A percentile compares a stretch with the other conserved stretches of the same genome.
Evolutionary conservation across 2,797 vertebrate genomes (phyloP).

Genomic region (Alfaro cultratus): DNA sequence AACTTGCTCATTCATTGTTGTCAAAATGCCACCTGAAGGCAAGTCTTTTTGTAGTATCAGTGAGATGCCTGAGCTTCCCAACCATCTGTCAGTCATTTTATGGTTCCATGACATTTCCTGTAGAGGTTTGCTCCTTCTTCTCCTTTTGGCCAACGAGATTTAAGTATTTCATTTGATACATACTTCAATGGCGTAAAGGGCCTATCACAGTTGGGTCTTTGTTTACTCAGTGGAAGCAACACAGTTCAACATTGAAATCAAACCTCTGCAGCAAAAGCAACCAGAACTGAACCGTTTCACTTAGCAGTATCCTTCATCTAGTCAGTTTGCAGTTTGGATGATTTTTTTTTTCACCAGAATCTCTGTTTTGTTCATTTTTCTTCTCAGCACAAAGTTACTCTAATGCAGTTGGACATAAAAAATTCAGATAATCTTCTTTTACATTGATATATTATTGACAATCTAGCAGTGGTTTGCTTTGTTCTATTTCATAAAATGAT

Average conservation of each 20-base stretch:
- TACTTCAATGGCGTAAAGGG: neutral
- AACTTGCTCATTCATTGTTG: constrained; percentile 28
- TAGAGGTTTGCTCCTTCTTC: constrained; percentile 21
- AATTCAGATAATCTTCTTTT: neutral
- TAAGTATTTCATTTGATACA: neutral
- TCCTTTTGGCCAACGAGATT: constrained; percentile 27
- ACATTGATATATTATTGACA: neutral
- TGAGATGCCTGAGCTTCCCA: constrained; percentile 26
- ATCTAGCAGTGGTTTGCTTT: neutral
- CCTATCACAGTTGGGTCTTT: neutral
- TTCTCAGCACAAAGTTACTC: neutral
- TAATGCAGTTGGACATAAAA: neutral
- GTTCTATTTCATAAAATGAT: neutral
- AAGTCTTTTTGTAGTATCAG: constrained; percentile 34
- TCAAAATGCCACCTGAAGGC: constrained; percentile 55
- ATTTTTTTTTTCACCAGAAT: neutral
- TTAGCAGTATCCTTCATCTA: neutral
- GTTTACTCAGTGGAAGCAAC: neutral
- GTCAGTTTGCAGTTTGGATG: neutral
- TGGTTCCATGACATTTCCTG: constrained; percentile 26
- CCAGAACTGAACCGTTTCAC: neutral
- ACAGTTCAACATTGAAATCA: neutral
- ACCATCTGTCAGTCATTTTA: constrained; percentile 33
- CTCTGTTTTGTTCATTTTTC: neutral
- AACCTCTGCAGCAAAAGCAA: neutral